Evolutionary conservation across 2,113 vertebrate genomes (phyloP).

Genomic region (Gambusia holbrooki): DNA sequence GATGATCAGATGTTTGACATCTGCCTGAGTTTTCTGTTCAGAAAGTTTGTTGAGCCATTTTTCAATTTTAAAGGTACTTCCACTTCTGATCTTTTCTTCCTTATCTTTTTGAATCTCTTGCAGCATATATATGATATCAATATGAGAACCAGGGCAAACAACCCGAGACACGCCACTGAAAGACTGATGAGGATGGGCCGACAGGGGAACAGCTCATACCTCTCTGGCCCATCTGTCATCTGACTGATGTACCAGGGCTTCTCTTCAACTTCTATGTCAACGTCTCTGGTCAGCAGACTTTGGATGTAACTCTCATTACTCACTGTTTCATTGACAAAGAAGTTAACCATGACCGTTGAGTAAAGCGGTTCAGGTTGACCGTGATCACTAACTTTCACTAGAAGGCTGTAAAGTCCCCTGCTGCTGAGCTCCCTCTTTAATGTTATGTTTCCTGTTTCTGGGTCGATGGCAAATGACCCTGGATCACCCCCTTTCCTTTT

Average conservation of each 20-base stretch:
- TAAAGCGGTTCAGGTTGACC: conserved; percentile 96
- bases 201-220: conserved; percentile 85
- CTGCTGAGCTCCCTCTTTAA: conserved; percentile 90
- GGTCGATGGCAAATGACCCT: conserved; percentile 93
- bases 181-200: conserved; percentile 87
- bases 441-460: conserved; percentile 97
- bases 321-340: conserved; percentile 97
- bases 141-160: conserved; percentile 85
- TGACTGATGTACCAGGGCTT: conserved; percentile 84
- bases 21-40: conserved; percentile 88
- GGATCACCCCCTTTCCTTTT: conserved; percentile 91
- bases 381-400: conserved; percentile 96
- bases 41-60: conserved; percentile 80
- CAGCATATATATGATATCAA: conserved; percentile 92
- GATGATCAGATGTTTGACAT: conserved; percentile 91
- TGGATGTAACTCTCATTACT: conserved; percentile 97
- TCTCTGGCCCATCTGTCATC: conserved; percentile 83
- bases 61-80: conserved; percentile 93
- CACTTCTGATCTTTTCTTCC: conserved; percentile 85
- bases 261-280: conserved; percentile 91
- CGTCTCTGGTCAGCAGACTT: conserved; percentile 88
- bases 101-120: conserved; percentile 84
- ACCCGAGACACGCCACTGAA: conserved; percentile 87
- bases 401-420: conserved; percentile 92
- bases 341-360: conserved; percentile 93